A percentile compares a stretch with the other conserved stretches of the same genome.
These are phyloP conservation scores for Anastatus disparis DNA, from an alignment of 1,140 invertebrate genomes.

Conservation along the genomic window DNA sequence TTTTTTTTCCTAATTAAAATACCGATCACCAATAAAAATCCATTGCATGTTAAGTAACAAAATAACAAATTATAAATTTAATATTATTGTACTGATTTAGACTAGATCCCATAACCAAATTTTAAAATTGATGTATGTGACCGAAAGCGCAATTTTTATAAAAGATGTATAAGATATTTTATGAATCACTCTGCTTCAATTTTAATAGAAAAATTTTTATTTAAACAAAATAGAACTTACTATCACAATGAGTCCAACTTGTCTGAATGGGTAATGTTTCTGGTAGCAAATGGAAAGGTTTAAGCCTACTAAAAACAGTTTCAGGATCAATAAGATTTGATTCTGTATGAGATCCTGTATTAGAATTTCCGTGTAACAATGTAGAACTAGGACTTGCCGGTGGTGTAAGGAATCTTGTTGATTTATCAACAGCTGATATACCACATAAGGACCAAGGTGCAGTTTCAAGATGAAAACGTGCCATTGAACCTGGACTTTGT, in stretches of 20 bases:
- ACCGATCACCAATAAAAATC: too few relatives aligned
- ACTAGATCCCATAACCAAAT: too few relatives aligned
- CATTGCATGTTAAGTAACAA: too few relatives aligned
- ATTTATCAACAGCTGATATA: slow-evolving; percentile 71
- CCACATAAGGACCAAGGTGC: slow-evolving; percentile 70
- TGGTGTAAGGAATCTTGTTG: slow-evolving; percentile 65
- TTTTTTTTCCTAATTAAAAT: too few relatives aligned
- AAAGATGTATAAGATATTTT: too few relatives aligned
- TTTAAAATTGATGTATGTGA: too few relatives aligned
- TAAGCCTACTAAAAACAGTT: slow-evolving; percentile 55
- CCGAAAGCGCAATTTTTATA: too few relatives aligned
- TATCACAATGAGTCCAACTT: slow-evolving; percentile 55
- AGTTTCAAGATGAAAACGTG: slow-evolving; percentile 67
- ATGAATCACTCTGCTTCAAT: too few relatives aligned
- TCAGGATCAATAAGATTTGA: slow-evolving; percentile 54
- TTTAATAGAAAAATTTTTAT: too few relatives aligned
- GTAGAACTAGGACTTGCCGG: slow-evolving; percentile 43
- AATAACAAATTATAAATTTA: too few relatives aligned
- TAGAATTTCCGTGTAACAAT: neutral
- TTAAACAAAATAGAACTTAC: neutral
- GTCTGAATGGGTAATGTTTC: slow-evolving; percentile 50
- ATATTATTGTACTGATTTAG: too few relatives aligned
- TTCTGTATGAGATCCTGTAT: slow-evolving; percentile 27
- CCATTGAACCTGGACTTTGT: slow-evolving; percentile 66
- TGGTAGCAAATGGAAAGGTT: slow-evolving; percentile 56